These are phyloP conservation scores for Drosophila serrata DNA, from an alignment of 1,140 invertebrate genomes.

Conservation along the genomic window DNA sequence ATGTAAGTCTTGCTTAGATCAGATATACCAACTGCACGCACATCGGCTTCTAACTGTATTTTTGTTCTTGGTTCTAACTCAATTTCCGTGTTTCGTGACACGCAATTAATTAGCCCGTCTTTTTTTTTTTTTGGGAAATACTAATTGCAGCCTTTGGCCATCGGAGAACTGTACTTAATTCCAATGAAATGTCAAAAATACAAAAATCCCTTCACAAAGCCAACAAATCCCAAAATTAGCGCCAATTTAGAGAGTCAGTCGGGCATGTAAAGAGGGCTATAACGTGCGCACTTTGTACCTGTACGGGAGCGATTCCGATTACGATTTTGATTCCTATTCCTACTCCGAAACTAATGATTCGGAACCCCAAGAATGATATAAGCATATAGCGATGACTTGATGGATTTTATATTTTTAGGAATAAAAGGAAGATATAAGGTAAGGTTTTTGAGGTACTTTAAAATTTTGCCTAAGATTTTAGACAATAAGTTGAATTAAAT, in stretches of 20 bases:
- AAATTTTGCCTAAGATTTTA: not conserved
- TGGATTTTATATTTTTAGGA: not conserved
- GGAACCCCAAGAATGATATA: constrained; percentile 34
- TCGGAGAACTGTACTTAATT: constrained; percentile 43
- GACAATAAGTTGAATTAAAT: not conserved
- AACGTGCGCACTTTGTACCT: constrained; percentile 49
- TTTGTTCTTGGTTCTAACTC: not conserved
- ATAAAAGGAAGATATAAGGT: not conserved
- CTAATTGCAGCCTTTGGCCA: constrained; percentile 22
- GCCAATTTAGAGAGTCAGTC: constrained; percentile 45
- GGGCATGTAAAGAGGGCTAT: constrained; percentile 40
- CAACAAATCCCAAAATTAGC: constrained; percentile 16
- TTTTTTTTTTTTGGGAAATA: constrained; percentile 21
- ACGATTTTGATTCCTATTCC: constrained; percentile 12
- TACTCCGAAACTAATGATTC: constrained; percentile 34
- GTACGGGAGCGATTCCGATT: constrained; percentile 24
- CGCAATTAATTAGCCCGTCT: constrained; percentile 40
- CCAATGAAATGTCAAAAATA: constrained; percentile 43
- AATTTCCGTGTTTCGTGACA: constrained; percentile 21
- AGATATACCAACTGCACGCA: not conserved
- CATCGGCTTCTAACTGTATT: constrained; percentile 35
- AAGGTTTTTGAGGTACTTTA: not conserved
- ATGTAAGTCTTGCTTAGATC: not conserved
- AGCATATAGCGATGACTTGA: constrained; percentile 11
- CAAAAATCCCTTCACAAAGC: constrained; percentile 11